A percentile compares a stretch with the other conserved stretches of the same genome.
Conservation (phyloP, 2,888 invertebrate genomes). For the Dryobotodes eremita region DNA sequence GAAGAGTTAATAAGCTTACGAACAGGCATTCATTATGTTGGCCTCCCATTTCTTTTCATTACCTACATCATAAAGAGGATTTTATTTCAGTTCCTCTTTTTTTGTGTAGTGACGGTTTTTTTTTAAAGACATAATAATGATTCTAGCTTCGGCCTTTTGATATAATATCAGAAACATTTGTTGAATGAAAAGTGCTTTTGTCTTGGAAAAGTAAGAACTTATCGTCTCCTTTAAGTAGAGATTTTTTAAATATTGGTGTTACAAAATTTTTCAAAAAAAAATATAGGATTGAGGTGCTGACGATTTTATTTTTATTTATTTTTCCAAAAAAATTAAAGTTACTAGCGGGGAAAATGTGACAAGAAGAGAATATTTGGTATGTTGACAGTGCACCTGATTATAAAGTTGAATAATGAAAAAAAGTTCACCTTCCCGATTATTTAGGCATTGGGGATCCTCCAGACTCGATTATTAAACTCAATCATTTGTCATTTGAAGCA, state of each 20-base stretch:
- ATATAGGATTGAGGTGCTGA: not conserved
- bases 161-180: constrained; percentile 70
- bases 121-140: constrained; percentile 74
- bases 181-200: constrained; percentile 72
- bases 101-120: constrained; percentile 78
- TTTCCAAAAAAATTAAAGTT: not conserved
- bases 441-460: too few relatives aligned
- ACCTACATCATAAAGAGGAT: constrained; percentile 81
- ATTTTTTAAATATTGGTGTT: constrained; percentile 14
- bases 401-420: too few relatives aligned
- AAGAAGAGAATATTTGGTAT: not conserved
- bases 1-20: constrained; percentile 85
- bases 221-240: constrained; percentile 25
- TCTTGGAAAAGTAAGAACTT: constrained; percentile 47
- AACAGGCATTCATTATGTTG: constrained; percentile 79
- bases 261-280: not conserved
- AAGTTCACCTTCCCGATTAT: too few relatives aligned
- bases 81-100: constrained; percentile 76
- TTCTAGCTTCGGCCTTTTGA: constrained; percentile 76
- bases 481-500: not conserved
- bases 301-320: not conserved
- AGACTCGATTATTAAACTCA: too few relatives aligned
- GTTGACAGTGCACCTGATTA: too few relatives aligned
- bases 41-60: constrained; percentile 85
- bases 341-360: not conserved